Evolutionary conservation across 2,888 invertebrate genomes (phyloP).

Genomic region (Heliconius charithonia): DNA sequence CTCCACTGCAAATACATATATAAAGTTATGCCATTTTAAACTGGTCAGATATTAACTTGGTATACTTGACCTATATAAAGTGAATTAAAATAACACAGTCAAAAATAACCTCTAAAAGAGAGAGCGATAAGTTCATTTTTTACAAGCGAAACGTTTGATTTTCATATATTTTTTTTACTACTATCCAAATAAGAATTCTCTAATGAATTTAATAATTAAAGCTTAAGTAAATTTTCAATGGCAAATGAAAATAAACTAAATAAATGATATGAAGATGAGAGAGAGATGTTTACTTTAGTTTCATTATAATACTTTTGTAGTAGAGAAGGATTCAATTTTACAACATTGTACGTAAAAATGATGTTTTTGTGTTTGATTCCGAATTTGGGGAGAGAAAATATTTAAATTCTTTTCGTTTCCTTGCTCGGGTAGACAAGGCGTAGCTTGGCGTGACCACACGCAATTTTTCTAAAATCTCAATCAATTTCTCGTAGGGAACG

Average conservation of each 20-base stretch:
- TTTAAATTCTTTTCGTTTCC: background rate
- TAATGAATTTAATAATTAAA: slow-evolving; percentile 19
- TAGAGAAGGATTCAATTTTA: no score
- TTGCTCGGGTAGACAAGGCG: background rate
- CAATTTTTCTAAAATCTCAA: no score
- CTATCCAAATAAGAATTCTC: slow-evolving; percentile 24
- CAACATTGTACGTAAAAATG: no score
- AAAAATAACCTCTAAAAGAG: background rate
- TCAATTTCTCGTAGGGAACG: background rate
- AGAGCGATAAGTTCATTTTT: background rate
- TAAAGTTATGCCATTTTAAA: slow-evolving; percentile 44
- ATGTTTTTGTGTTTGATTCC: background rate
- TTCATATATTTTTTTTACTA: slow-evolving; percentile 13
- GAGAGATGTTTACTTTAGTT: no score
- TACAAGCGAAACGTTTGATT: background rate
- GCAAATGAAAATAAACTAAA: slow-evolving; percentile 1
- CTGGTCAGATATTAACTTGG: slow-evolving; percentile 43
- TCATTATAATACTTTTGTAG: no score
- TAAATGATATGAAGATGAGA: background rate
- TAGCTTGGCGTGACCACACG: background rate
- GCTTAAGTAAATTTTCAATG: slow-evolving; percentile 1
- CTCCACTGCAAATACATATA: slow-evolving; percentile 34
- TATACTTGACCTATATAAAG: slow-evolving; percentile 42
- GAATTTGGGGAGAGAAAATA: background rate
- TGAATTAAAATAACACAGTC: slow-evolving; percentile 7